These are phyloP conservation scores for Sebastes oblongus DNA, from an alignment of 2,797 vertebrate species.

Conservation along the genomic window DNA sequence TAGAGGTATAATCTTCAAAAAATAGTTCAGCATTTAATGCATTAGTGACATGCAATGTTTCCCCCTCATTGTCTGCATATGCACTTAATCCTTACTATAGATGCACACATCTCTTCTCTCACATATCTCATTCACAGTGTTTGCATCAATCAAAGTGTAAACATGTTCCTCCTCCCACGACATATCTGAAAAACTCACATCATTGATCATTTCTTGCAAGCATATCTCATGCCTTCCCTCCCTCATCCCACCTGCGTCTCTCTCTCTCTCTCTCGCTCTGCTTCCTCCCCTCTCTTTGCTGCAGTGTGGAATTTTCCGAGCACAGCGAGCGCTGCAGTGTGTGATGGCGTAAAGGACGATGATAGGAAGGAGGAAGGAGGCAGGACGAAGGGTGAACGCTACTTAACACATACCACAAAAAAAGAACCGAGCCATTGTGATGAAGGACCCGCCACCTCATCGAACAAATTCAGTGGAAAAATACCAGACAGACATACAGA, in stretches of 20 bases:
- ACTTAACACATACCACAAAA: constrained; percentile 28
- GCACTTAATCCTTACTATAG: neutral
- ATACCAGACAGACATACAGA: constrained; percentile 37
- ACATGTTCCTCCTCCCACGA: neutral
- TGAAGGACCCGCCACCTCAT: constrained; percentile 28
- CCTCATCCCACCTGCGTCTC: constrained; percentile 27
- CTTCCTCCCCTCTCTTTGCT: constrained; percentile 53
- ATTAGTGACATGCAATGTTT: neutral
- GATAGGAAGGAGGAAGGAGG: constrained; percentile 27
- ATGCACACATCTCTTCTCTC: neutral
- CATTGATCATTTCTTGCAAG: constrained; percentile 20
- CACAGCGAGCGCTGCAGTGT: constrained; percentile 66
- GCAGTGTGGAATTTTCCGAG: constrained; percentile 82
- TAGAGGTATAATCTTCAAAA: neutral
- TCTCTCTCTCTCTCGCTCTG: neutral
- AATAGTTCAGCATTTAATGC: neutral
- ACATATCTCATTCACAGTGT: neutral
- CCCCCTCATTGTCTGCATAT: neutral
- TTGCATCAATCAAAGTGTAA: constrained; percentile 14
- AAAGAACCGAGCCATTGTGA: constrained; percentile 2
- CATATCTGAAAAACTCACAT: constrained; percentile 8
- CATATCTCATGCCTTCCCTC: constrained; percentile 21
- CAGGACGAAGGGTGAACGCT: constrained; percentile 19
- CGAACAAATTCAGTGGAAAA: constrained; percentile 59
- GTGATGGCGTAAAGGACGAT: constrained; percentile 42